Evolutionary conservation across 2,113 vertebrate genomes (phyloP).

Genomic region (Paracanthobrama guichenoti): DNA sequence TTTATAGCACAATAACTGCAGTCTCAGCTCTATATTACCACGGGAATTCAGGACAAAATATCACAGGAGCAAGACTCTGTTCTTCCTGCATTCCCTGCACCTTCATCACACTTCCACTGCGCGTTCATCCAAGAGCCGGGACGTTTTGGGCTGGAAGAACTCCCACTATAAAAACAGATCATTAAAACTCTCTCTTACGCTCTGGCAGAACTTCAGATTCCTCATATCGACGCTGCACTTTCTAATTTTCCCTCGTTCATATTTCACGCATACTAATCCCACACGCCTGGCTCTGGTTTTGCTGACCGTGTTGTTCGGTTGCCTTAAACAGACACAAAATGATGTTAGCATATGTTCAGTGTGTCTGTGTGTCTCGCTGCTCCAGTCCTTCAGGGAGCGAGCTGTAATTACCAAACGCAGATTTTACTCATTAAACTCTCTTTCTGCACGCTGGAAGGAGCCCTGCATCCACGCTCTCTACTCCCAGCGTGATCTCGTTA

Average conservation of each 20-base stretch:
- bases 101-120: too few relatives aligned
- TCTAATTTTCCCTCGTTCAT: not conserved
- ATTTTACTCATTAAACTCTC: conserved; percentile 39
- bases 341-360: conserved; percentile 31
- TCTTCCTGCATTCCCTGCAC: not conserved
- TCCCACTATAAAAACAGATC: not conserved
- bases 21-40: conserved; percentile 15
- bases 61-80: not conserved
- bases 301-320: conserved; percentile 4
- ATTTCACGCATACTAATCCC: not conserved
- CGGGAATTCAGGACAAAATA: conserved; percentile 24
- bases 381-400: not conserved
- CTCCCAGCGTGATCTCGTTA: conserved; percentile 20
- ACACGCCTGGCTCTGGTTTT: not conserved
- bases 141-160: not conserved
- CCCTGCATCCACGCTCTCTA: not conserved
- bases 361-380: not conserved
- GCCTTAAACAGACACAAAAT: not conserved
- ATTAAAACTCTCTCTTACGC: not conserved
- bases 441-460: conserved; percentile 15
- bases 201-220: not conserved
- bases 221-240: not conserved
- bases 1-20: not conserved
- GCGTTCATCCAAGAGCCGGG: not conserved
- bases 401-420: conserved; percentile 36